Percentiles rank a stretch among this genome's conserved stretches.
These are phyloP conservation scores for Meriones unguiculatus DNA, from an alignment of 2,113 vertebrate genomes.

Conservation along the genomic window DNA sequence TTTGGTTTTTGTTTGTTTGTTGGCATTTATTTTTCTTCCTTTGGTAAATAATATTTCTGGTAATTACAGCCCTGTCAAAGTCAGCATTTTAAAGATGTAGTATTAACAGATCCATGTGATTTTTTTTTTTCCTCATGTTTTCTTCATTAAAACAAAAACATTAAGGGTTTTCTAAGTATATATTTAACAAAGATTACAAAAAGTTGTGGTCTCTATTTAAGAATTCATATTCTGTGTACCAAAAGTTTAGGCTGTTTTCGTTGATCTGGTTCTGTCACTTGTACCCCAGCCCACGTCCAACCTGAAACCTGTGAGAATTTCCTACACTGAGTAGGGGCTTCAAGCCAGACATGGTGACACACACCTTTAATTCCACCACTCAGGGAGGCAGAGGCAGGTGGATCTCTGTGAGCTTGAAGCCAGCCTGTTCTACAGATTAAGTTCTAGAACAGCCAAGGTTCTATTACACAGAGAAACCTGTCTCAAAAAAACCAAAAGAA, in stretches of 20 bases:
- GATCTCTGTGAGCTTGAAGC: neutral
- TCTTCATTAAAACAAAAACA: constrained; percentile 77
- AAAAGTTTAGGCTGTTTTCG: constrained; percentile 66
- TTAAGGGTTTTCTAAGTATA: constrained; percentile 65
- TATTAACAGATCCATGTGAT: constrained; percentile 55
- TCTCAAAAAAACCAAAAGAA: no score
- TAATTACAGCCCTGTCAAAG: constrained; percentile 80
- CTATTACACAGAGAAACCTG: no score
- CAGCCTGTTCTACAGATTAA: neutral
- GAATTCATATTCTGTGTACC: constrained; percentile 62
- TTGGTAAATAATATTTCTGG: constrained; percentile 75
- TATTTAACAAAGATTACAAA: constrained; percentile 75
- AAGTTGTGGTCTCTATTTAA: constrained; percentile 45
- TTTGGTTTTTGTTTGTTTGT: constrained; percentile 61
- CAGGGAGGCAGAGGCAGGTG: neutral
- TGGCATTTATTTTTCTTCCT: constrained; percentile 53
- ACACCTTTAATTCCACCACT: neutral
- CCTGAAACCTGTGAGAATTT: neutral
- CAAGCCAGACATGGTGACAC: neutral
- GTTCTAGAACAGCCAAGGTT: neutral
- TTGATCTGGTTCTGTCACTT: constrained; percentile 48
- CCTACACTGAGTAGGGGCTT: constrained; percentile 37
- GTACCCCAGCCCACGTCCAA: neutral
- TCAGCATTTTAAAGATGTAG: constrained; percentile 80
- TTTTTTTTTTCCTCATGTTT: constrained; percentile 55